Evolutionary conservation across 2,888 invertebrate species (phyloP), one percentile per base, ranked within the genome.

Genomic region (Muschampia plurimacula): DNA sequence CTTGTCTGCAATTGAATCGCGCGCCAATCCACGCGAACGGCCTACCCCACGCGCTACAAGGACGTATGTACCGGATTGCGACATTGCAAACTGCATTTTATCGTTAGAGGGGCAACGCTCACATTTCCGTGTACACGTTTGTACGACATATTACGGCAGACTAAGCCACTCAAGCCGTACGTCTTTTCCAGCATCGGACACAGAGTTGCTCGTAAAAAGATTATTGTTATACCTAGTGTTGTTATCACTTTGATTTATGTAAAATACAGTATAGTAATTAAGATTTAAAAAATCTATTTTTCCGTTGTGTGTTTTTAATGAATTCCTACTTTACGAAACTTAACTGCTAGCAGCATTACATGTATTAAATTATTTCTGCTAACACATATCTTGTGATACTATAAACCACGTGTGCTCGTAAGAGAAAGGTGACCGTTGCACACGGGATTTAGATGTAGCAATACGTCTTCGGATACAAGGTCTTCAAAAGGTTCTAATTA

Each of bases 1-100:
- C 85, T 79, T 82, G 80, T 78, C 80, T 77, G 82, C 88, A 87
- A 91, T 94, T 92, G 93, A 94, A 92, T 89, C 80, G 86, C 89
- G 85, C 93, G 91, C 91, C 88, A 78, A 81, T 57, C 63, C 92
- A 92, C 90, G 90, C 80, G 80, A 77, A 77, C 79, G 77, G 78
- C 81, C 80, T 88, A 85, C 89, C 87, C 88, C 88, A 87, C 79
- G 80, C 44, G 41, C 73, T 71, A 81, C 90, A 93, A 92, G 89
- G 92, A 87, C 90, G 86, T 83, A 91, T 85, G 79, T 80, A 75
- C 79, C 76, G 72, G 68, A 71, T 81, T 79, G 77, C 83, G 78
- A 72, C 83, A 84, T 76, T 72, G 65, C 72, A 87, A 83, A 86
- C 77, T 83, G 69, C 82, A 81, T 84, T 81, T 77, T 88, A 81